A percentile compares a stretch with the other conserved stretches of the same genome.
phyloP scores from a whole-genome alignment of 2,888 invertebrate genomes.

The Microctonus hyperodae region DNA sequence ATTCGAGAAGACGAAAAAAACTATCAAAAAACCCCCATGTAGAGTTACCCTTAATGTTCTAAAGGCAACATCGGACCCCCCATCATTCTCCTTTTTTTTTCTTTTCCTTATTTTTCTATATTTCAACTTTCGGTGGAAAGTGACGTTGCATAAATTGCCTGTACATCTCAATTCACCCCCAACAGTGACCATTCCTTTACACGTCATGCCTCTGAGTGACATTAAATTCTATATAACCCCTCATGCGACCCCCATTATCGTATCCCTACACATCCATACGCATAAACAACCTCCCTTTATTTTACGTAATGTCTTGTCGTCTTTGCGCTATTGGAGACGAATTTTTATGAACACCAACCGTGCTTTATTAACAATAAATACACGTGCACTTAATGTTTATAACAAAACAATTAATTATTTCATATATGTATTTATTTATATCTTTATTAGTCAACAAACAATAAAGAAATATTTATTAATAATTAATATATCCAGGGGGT shows the following conservation, averaged over 20 bases:
- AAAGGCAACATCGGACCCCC: no score
- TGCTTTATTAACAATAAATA: not conserved
- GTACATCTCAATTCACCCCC: constrained; percentile 52
- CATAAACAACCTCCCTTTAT: not conserved
- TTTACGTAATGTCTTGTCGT: not conserved
- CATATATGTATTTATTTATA: not conserved
- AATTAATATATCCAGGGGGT: no score
- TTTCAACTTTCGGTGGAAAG: constrained; percentile 48
- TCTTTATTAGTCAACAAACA: no score
- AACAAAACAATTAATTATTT: not conserved
- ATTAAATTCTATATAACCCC: constrained; percentile 16
- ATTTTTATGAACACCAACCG: constrained; percentile 31
- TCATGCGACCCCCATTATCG: constrained; percentile 21
- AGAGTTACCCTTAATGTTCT: no score
- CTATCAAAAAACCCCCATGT: no score
- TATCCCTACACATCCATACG: not conserved
- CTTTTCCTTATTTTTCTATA: not conserved
- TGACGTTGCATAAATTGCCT: constrained; percentile 58
- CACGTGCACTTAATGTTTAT: not conserved
- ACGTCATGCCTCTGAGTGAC: constrained; percentile 35
- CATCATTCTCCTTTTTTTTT: not conserved
- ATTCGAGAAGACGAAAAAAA: no score
- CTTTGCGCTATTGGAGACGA: constrained; percentile 13
- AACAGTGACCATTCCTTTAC: constrained; percentile 37
- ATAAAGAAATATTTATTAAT: no score